A percentile compares a stretch with the other conserved stretches of the same genome.
Evolutionary conservation across 2,888 invertebrate species (phyloP).

Genomic region (Bugulina stolonifera): DNA sequence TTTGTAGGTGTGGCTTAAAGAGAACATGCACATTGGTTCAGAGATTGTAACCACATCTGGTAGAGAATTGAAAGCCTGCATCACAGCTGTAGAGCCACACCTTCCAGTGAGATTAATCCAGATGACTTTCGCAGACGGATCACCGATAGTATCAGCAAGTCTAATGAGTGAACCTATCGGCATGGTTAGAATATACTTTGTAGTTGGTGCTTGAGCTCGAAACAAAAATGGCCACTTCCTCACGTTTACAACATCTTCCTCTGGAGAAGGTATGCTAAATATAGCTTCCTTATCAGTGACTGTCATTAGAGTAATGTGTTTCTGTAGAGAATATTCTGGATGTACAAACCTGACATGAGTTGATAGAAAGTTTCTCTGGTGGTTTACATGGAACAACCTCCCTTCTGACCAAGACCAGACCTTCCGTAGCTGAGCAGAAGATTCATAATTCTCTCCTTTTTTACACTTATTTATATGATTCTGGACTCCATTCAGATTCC

Average conservation of each 20-base stretch:
- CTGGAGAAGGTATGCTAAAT: background rate
- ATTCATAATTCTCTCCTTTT: background rate
- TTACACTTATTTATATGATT: background rate
- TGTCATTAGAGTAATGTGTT: slow-evolving; percentile 3
- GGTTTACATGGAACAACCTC: background rate
- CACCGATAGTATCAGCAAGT: background rate
- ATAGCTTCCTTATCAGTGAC: background rate
- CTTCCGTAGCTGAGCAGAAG: background rate
- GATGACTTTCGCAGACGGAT: background rate
- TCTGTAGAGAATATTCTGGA: background rate
- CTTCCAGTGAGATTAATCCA: background rate
- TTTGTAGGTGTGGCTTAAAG: background rate
- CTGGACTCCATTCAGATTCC: background rate
- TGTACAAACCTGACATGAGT: background rate
- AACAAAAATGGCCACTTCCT: background rate
- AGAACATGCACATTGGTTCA: background rate
- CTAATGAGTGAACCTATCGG: background rate
- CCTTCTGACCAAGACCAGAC: background rate
- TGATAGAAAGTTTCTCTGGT: background rate
- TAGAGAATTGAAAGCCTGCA: slow-evolving; percentile 1
- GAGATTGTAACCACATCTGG: background rate
- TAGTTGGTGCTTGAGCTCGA: background rate
- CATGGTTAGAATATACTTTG: background rate
- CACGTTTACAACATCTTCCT: background rate
- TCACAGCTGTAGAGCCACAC: background rate